Base-by-base conservation (phyloP, 1,140 invertebrate genomes). In the Cyclina sinensis region DNA sequence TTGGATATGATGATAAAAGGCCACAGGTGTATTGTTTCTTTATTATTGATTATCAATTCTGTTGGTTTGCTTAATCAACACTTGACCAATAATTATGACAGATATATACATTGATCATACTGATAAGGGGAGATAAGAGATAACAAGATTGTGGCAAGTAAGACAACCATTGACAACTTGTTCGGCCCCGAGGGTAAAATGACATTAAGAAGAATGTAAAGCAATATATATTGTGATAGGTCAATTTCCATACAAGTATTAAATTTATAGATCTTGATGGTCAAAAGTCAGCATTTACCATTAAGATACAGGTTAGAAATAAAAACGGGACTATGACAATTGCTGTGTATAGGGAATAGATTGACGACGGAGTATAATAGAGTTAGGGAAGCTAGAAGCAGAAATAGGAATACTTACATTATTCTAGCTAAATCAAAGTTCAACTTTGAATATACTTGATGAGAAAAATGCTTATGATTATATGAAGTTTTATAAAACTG, bases 91-190 rank as follows among this genome's bases (percentile, higher is more conserved):
- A 30, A 35, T 65, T 35, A 65, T 65, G 59, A 30, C 59, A 24
- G 59, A 30, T 1, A 16, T n/a, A n/a, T 35, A 65, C 27, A 30
- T 27, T 30, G 59, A 35, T 65, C 30, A 27, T 16, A 16, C 30
- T 65, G 59, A 70, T 70, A 70, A 70, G 37, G 65, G 65, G 65
- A 70, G 65, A 70, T 70, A 70, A 70, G n/a, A 70, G 65, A 70
- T 70, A 70, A 37, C 30, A 35, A 37, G 24, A 65, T 3, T 35
- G 14, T 37, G 21, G 65, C 30, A 70, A n/a, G 65, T 70, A 37
- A 70, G 65, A 70, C 65, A 70, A 70, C 65, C n/a, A 37, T 14
- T 70, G 65, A 70, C 65, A 70, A 70, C 9, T 11, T 37, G 2
- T 65, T 3, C 12, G 4, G 59, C 59, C 59, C 59, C 30, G 3